A percentile compares a stretch with the other conserved stretches of the same genome.
Conservation (phyloP, 1,140 invertebrate genomes). For the Heliconius hermathena region DNA sequence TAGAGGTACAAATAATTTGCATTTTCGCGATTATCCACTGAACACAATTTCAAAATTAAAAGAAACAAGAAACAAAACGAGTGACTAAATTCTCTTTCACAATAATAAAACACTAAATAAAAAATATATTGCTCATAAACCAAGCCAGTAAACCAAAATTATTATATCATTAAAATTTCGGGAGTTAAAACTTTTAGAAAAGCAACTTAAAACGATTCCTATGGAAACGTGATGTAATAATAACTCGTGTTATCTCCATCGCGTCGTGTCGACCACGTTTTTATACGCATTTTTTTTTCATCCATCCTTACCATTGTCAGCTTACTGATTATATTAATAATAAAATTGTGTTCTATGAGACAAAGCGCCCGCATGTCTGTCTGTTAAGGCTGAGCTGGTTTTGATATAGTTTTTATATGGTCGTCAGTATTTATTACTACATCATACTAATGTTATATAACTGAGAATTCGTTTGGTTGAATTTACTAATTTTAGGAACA, state of each 20-base stretch:
- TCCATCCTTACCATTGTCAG: conserved; percentile 20
- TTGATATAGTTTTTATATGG: neutral
- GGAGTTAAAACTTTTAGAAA: neutral
- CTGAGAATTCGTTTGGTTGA: too few relatives aligned
- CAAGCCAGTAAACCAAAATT: neutral
- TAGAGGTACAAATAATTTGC: too few relatives aligned
- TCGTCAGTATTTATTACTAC: neutral
- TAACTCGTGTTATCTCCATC: conserved; percentile 62
- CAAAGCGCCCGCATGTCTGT: conserved; percentile 13
- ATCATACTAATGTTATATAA: neutral
- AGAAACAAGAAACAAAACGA: too few relatives aligned
- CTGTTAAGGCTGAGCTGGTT: neutral
- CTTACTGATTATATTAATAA: conserved; percentile 4
- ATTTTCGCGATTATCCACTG: too few relatives aligned
- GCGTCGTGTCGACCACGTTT: conserved; percentile 45
- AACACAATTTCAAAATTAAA: too few relatives aligned
- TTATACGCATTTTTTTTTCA: conserved; percentile 42
- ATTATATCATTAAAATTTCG: neutral
- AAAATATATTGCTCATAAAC: neutral
- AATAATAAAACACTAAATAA: too few relatives aligned
- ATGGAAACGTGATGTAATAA: conserved; percentile 53
- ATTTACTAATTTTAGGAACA: too few relatives aligned
- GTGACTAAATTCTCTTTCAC: too few relatives aligned
- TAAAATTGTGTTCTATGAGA: neutral
- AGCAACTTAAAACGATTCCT: conserved; percentile 12